Evolutionary conservation across 2,888 invertebrate genomes (phyloP).

Genomic region (Archips xylosteana): DNA sequence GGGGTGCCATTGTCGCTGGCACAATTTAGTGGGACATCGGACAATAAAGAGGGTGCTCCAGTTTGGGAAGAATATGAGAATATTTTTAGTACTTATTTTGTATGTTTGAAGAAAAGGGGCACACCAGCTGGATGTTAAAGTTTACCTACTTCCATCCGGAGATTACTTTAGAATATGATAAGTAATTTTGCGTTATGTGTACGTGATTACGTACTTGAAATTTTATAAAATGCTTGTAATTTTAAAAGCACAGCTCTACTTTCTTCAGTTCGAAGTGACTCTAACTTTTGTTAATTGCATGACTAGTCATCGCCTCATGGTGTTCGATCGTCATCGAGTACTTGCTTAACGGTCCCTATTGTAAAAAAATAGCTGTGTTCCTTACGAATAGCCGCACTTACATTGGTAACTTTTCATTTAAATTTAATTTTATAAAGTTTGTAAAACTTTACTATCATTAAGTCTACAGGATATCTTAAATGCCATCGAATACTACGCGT

Average conservation of each 20-base stretch:
- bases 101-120: not conserved
- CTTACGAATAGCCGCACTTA: not conserved
- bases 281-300: conserved; percentile 24
- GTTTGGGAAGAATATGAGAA: conserved; percentile 16
- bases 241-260: conserved; percentile 5
- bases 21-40: conserved; percentile 32
- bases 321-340: not conserved
- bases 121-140: not conserved
- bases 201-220: conserved; percentile 9
- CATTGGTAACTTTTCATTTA: not conserved
- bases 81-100: conserved; percentile 19
- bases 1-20: conserved; percentile 32
- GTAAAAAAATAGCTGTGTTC: not conserved
- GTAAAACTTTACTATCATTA: too few relatives aligned
- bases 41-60: conserved; percentile 22
- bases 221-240: not conserved
- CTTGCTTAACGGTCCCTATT: not conserved
- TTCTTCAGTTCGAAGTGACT: conserved; percentile 11
- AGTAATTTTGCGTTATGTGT: not conserved
- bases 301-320: conserved; percentile 6
- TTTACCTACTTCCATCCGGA: not conserved
- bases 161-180: not conserved
- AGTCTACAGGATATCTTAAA: too few relatives aligned
- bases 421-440: not conserved
- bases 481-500: too few relatives aligned